These are phyloP conservation scores for Malurus leucopterus DNA, from an alignment of 2,797 vertebrate genomes.

Conservation along the genomic window DNA sequence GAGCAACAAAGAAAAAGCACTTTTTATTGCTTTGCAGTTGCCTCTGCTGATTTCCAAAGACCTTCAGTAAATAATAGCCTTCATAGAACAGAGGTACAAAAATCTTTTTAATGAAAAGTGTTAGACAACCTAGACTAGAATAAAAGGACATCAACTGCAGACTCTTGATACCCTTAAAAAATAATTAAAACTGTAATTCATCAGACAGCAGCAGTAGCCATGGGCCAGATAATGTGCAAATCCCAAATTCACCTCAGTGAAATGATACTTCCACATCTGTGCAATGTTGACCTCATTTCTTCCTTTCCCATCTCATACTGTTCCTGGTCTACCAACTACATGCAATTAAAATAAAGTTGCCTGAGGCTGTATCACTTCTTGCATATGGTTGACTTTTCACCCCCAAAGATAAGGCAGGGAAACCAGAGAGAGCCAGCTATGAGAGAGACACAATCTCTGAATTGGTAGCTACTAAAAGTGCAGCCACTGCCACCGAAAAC, in stretches of 20 bases:
- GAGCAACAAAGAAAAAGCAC: constrained; percentile 25
- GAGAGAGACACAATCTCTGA: not conserved
- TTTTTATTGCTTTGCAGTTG: not conserved
- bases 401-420: not conserved
- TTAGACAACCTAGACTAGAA: not conserved
- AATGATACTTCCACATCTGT: not conserved
- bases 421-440: not conserved
- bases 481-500: not conserved
- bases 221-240: not conserved
- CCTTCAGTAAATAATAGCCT: not conserved
- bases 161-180: not conserved
- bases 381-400: not conserved
- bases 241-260: not conserved
- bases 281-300: not conserved
- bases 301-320: not conserved
- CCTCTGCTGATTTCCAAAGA: constrained; percentile 20
- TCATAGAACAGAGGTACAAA: not conserved
- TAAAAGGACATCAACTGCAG: not conserved
- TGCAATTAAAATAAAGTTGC: not conserved
- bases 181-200: constrained; percentile 7
- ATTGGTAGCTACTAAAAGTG: not conserved
- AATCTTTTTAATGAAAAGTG: not conserved
- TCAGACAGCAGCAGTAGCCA: not conserved
- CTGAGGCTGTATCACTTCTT: not conserved
- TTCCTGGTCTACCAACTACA: not conserved